These are phyloP conservation scores for Clarias fuscus DNA, from an alignment of 2,797 vertebrate species.

Conservation along the genomic window DNA sequence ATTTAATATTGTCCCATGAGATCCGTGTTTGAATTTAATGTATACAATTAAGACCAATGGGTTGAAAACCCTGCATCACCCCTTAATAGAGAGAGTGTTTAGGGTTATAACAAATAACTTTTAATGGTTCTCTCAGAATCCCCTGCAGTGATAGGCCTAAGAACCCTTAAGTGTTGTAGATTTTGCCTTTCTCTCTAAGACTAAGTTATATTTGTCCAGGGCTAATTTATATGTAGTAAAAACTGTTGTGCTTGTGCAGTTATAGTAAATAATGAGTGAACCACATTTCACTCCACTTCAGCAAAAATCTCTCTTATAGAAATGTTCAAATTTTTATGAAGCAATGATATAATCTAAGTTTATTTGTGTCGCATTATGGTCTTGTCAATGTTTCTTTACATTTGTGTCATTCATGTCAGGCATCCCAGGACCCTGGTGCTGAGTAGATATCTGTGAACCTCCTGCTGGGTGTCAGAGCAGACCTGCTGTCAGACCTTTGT, in stretches of 20 bases:
- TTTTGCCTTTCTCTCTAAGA: background rate
- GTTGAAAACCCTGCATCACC: background rate
- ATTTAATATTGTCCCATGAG: background rate
- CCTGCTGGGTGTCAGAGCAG: conserved; percentile 42
- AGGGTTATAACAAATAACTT: background rate
- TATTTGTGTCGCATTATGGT: background rate
- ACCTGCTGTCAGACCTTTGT: conserved; percentile 53
- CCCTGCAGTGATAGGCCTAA: background rate
- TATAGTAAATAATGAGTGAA: background rate
- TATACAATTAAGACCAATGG: background rate
- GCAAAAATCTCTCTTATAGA: background rate
- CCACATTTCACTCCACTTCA: background rate
- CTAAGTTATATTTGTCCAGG: too few relatives aligned
- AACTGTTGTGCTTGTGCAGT: background rate
- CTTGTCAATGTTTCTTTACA: conserved; percentile 41
- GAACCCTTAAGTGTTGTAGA: background rate
- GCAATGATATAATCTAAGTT: background rate
- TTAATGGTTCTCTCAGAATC: background rate
- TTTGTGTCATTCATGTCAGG: conserved; percentile 40
- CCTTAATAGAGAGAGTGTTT: background rate
- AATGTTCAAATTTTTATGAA: background rate
- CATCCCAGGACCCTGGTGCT: conserved; percentile 32
- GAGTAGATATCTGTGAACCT: conserved; percentile 54
- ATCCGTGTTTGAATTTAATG: background rate
- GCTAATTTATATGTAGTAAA: background rate